These are phyloP conservation scores for Paramormyrops kingsleyae DNA, from an alignment of 2,113 vertebrate species.

Conservation along the genomic window DNA sequence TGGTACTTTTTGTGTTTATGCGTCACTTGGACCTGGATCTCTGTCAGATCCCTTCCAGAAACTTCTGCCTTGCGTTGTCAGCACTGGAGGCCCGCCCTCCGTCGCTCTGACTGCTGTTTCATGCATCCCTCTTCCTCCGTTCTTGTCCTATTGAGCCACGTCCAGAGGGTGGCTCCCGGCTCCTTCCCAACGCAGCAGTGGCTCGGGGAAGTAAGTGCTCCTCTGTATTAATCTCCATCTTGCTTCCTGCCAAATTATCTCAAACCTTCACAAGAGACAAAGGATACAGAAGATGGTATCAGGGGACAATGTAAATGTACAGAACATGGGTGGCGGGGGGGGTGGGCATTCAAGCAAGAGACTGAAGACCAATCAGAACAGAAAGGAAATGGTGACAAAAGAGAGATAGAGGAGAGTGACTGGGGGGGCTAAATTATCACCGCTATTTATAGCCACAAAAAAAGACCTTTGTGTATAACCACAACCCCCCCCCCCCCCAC, in stretches of 20 bases:
- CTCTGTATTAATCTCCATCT: not conserved
- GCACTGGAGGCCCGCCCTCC: not conserved
- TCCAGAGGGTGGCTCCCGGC: not conserved
- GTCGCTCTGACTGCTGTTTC: not conserved
- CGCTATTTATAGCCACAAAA: slow-evolving; percentile 20
- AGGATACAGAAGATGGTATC: not conserved
- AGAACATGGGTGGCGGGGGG: not conserved
- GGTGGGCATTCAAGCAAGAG: not conserved
- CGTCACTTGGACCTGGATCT: not conserved
- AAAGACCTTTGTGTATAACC: slow-evolving; percentile 16
- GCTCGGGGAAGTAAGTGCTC: not conserved
- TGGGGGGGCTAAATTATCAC: slow-evolving; percentile 10
- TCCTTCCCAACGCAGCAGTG: not conserved
- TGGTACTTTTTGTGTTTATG: not conserved
- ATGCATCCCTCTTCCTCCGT: not conserved
- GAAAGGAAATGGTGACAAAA: slow-evolving; percentile 12
- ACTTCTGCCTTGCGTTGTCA: not conserved
- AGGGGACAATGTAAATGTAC: not conserved
- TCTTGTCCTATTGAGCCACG: not conserved
- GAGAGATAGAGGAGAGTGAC: not conserved
- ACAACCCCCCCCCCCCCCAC: not conserved
- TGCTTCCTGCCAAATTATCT: not conserved
- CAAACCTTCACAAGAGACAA: not conserved
- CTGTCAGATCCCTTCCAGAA: not conserved
- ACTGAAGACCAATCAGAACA: not conserved